Conservation (phyloP, 2,888 invertebrate species). For the Luperina nickerlii region DNA sequence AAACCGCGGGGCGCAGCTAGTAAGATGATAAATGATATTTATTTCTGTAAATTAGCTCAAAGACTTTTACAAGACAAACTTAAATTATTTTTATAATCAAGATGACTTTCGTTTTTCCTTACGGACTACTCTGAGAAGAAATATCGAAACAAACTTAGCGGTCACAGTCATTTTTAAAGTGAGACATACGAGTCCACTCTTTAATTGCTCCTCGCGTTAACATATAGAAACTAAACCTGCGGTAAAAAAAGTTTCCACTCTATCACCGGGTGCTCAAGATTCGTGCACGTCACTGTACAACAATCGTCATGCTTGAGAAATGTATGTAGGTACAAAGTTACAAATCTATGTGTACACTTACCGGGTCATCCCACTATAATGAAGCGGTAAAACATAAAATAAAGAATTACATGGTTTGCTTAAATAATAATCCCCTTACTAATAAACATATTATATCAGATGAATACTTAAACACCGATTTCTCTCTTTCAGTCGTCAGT, state of each 20-base stretch:
- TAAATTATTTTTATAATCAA: too few relatives aligned
- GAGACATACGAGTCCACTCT: too few relatives aligned
- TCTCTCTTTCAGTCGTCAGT: too few relatives aligned
- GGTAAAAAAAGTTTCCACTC: neutral
- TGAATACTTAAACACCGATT: too few relatives aligned
- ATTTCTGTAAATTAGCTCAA: neutral
- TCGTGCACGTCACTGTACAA: neutral
- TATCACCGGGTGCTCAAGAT: neutral
- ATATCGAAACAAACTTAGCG: neutral
- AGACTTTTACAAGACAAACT: neutral
- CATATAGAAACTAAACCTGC: neutral
- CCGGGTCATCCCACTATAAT: slow-evolving; percentile 79
- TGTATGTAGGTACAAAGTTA: neutral
- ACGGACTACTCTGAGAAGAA: neutral
- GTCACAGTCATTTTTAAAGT: too few relatives aligned
- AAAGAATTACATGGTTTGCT: slow-evolving; percentile 37
- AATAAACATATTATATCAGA: too few relatives aligned
- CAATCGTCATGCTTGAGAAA: neutral
- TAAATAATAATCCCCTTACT: too few relatives aligned
- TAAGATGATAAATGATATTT: neutral
- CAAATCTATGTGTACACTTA: slow-evolving; percentile 71
- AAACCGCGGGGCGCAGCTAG: too few relatives aligned
- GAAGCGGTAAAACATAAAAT: slow-evolving; percentile 59
- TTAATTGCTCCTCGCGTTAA: too few relatives aligned
- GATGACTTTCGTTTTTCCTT: too few relatives aligned